Evolutionary conservation across 2,797 vertebrate genomes (phyloP).

Genomic region (Cuniculus paca): DNA sequence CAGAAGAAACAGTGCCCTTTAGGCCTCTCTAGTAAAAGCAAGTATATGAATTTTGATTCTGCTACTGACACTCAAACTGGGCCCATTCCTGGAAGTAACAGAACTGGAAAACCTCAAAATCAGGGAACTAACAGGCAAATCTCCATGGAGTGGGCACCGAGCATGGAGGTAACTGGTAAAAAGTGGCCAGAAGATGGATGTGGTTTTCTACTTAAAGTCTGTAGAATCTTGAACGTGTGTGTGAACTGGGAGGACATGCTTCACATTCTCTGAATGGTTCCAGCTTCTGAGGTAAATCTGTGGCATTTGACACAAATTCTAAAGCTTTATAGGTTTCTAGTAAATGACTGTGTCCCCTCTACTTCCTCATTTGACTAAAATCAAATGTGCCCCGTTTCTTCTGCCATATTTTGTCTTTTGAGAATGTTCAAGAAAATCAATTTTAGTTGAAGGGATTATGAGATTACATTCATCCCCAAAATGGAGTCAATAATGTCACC

Average conservation of each 20-base stretch:
- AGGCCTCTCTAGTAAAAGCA: constrained; percentile 38
- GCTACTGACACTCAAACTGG: background rate
- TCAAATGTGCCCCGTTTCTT: background rate
- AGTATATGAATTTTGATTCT: constrained; percentile 14
- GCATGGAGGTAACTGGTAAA: background rate
- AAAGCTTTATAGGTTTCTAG: background rate
- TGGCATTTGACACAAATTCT: background rate
- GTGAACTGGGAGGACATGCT: background rate
- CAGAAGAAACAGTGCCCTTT: background rate
- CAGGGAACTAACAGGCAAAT: background rate
- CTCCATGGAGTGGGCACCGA: background rate
- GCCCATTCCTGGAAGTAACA: background rate
- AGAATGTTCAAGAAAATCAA: background rate
- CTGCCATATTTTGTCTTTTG: background rate
- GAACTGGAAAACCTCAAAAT: background rate
- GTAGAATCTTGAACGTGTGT: background rate
- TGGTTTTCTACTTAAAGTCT: background rate
- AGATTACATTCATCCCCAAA: background rate
- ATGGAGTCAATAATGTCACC: background rate
- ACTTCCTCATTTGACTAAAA: background rate
- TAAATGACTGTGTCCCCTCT: background rate
- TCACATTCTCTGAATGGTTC: background rate
- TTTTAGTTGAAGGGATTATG: background rate
- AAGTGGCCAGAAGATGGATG: background rate
- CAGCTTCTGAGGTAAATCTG: background rate